Conservation (phyloP, 2,888 invertebrate genomes). For the Watsonalla binaria region DNA sequence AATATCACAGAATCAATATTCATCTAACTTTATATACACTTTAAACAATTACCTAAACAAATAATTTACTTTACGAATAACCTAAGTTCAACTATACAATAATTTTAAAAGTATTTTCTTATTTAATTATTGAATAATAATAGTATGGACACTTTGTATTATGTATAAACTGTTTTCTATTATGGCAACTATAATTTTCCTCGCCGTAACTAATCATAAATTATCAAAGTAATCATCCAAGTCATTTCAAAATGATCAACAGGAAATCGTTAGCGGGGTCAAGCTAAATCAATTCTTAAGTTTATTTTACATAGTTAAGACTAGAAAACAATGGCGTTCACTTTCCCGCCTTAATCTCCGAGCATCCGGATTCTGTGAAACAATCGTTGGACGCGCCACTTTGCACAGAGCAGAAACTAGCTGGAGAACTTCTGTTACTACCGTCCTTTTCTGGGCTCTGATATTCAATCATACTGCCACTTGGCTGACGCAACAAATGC, state of each 20-base stretch:
- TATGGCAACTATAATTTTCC: background rate
- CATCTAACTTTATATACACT: slow-evolving; percentile 6
- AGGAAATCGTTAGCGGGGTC: background rate
- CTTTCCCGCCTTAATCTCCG: slow-evolving; percentile 66
- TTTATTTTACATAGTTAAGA: slow-evolving; percentile 10
- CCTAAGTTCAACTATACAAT: no score
- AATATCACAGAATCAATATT: slow-evolving; percentile 63
- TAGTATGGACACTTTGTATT: slow-evolving; percentile 2
- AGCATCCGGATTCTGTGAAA: slow-evolving; percentile 53
- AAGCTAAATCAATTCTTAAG: background rate
- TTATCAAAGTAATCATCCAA: background rate
- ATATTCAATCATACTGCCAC: slow-evolving; percentile 77
- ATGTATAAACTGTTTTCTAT: background rate
- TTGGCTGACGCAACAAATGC: slow-evolving; percentile 77
- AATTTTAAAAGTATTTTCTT: background rate
- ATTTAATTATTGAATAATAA: background rate
- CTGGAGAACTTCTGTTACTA: slow-evolving; percentile 68
- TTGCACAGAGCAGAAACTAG: slow-evolving; percentile 65
- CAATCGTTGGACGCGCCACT: slow-evolving; percentile 64
- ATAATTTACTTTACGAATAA: background rate
- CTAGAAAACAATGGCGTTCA: slow-evolving; percentile 20
- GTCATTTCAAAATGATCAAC: background rate
- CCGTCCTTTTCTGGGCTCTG: slow-evolving; percentile 48
- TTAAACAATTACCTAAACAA: background rate
- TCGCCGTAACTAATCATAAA: background rate